Base-by-base conservation (phyloP, 2,888 invertebrate genomes). In the Luperina testacea region DNA sequence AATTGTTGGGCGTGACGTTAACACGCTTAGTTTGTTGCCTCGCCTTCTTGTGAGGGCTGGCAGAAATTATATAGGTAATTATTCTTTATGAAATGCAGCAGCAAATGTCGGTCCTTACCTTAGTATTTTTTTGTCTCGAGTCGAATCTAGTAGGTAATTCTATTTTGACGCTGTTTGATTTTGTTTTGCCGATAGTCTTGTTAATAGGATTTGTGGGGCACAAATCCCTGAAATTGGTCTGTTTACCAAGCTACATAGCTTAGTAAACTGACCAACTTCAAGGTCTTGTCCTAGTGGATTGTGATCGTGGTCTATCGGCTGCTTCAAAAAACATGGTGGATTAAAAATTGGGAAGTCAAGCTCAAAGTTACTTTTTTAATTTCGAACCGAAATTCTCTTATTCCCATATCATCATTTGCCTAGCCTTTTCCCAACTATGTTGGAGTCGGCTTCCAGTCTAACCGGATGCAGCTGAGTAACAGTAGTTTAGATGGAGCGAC, bases 1-100 rank as follows among this genome's bases (percentile, higher is more conserved):
- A 89, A 89, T 88, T 87, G 78, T 72, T 63, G 72, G 78, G 82
- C 77, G 77, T 77, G 61, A 70, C 80, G 48, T 6, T 57, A 75
- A 74, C 89, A 82, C 78, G 79, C 73, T 78, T 73, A 74, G 61
- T 71, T 75, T 68, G 70, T 70, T 81, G 72, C 75, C 20, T 68
- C 51, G 53, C 24, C 24, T 61, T 38, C 57, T 73, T 71, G 70
- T 71, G 24, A 84, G 84, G 87, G 87, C 38, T 85, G 80, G 42
- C 80, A 75, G 9, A 59, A 51, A 65, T 69, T 20, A 2, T 80
- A 63, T n/a, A 27, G 53, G 17, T 27, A 82, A 53, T 82, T 53
- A 67, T 76, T 45, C 8, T 45, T 59, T 57, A 57, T 57, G 24
- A n/a, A 57, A n/a, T 11, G 57, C 24, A 57, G 32, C 63, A 17